Conservation (phyloP, 92 coral and sea anemone genomes). For the Porites evermanni region DNA sequence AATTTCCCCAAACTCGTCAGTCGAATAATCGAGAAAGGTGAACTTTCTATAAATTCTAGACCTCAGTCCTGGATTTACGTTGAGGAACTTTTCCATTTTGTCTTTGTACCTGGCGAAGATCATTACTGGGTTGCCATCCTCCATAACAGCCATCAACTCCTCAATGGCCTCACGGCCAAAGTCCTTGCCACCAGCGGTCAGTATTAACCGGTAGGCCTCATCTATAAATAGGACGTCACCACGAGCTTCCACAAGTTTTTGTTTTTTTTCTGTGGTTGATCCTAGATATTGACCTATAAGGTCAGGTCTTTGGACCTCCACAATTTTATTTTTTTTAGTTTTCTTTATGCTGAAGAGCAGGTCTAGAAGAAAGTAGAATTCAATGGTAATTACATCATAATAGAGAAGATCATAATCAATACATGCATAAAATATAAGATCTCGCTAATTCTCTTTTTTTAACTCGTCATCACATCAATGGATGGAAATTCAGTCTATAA, state of each 20-base stretch:
- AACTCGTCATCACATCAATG: too few species aligned
- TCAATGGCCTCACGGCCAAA: constrained; percentile 56
- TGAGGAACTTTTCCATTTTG: constrained; percentile 29
- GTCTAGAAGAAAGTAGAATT: constrained; percentile 8
- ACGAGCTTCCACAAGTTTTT: constrained; percentile 34
- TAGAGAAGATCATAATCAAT: too few species aligned
- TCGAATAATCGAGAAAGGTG: constrained; percentile 31
- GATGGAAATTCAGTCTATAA: too few species aligned
- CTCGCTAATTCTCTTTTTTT: too few species aligned
- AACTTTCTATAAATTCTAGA: constrained; percentile 43
- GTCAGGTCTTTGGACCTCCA: constrained; percentile 54
- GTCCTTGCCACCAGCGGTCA: constrained; percentile 21
- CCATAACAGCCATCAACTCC: constrained; percentile 58
- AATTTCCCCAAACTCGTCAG: constrained; percentile 14
- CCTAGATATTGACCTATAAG: constrained; percentile 58
- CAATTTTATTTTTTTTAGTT: constrained; percentile 38
- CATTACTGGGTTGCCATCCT: constrained; percentile 52
- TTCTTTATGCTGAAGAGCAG: constrained; percentile 42
- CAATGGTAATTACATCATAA: too few species aligned
- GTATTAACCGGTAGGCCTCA: constrained; percentile 56
- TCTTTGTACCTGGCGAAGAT: constrained; percentile 57
- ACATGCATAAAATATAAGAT: too few species aligned
- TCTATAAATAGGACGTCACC: constrained; percentile 56
- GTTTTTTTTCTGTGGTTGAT: constrained; percentile 32
- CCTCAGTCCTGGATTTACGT: constrained; percentile 43